Conservation (phyloP, 2,888 invertebrate species). For the Patella caerulea region DNA sequence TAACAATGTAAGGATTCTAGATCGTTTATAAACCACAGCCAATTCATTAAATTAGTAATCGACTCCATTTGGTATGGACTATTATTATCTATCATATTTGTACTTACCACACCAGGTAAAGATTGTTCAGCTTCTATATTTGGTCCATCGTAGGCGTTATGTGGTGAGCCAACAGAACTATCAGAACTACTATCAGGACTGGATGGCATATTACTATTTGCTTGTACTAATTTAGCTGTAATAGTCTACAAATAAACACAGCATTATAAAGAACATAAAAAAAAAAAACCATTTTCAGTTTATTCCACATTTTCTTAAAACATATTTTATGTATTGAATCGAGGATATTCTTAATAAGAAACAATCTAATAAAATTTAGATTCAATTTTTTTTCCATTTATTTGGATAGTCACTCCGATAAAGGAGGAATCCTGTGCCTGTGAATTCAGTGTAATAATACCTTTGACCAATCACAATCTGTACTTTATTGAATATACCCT, state of each 20-base stretch:
- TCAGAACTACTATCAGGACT: slow-evolving; percentile 95
- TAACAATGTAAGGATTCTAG: neutral
- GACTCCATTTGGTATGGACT: neutral
- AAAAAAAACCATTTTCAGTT: too few relatives aligned
- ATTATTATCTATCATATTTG: neutral
- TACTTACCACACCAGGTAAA: slow-evolving; percentile 89
- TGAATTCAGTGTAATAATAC: too few relatives aligned
- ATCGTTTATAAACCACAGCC: neutral
- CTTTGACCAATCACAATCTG: too few relatives aligned
- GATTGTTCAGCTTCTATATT: slow-evolving; percentile 88
- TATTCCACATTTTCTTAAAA: too few relatives aligned
- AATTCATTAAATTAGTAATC: neutral
- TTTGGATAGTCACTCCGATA: too few relatives aligned
- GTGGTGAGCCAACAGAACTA: slow-evolving; percentile 93
- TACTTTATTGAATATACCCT: too few relatives aligned
- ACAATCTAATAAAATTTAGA: too few relatives aligned
- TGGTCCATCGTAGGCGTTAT: slow-evolving; percentile 83
- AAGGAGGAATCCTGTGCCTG: too few relatives aligned
- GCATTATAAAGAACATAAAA: too few relatives aligned
- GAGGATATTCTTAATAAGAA: too few relatives aligned
- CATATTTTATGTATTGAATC: too few relatives aligned
- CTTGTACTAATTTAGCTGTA: slow-evolving; percentile 84
- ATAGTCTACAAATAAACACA: slow-evolving; percentile 75
- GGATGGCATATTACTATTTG: slow-evolving; percentile 76
- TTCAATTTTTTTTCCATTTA: too few relatives aligned